Evolutionary conservation across 2,113 vertebrate genomes (phyloP), one percentile per base, ranked within the genome.

Genomic region (Furnarius figulus): DNA sequence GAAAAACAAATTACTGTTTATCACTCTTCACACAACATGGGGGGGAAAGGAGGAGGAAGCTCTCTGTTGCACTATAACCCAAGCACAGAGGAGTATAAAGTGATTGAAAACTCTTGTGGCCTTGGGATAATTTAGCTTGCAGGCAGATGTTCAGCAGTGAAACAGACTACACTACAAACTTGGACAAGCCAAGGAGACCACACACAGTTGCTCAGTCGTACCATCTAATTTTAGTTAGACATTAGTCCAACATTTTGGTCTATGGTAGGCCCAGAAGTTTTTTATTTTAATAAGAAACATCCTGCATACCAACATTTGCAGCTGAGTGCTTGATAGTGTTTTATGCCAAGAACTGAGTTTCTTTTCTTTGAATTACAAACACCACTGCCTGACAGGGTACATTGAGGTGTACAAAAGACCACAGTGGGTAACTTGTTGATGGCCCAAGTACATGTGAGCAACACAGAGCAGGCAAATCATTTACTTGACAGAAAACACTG

Each of bases 1-100:
- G 83, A 82, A 86, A 94, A 94, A 89, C 40, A 94, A 93, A 95
- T 95, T 93, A 88, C 47, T 90, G 35, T 83, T 97, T 95, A 86
- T 94, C 85, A 84, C 50, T 94, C 82, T 91, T 95, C 92, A 80
- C 90, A 88, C 82, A 94, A 79, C 87, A 87, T 14, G 13, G 40
- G 15, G 17, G 65, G 73, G 61, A 65, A 81, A 87, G 58, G 13
- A 95, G 49, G 37, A 85, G 31, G 82, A 91, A 93, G 78, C 46
- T 93, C 46, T 71, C 46, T 61, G 17, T 9, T 95, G 87, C 65
- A 50, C 33, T 80, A 24, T 59, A 93, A 77, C 72, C 63, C 46
- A 55, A 73, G 65, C 59, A 89, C 23, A 62, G 40, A 61, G 31
- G 31, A 68, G 3, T 20, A 94, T 42, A 22, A 90, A 95, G 49